A percentile compares a stretch with the other conserved stretches of the same genome.
Conservation (phyloP, 2,113 vertebrate species). For the Bostrychus sinensis region DNA sequence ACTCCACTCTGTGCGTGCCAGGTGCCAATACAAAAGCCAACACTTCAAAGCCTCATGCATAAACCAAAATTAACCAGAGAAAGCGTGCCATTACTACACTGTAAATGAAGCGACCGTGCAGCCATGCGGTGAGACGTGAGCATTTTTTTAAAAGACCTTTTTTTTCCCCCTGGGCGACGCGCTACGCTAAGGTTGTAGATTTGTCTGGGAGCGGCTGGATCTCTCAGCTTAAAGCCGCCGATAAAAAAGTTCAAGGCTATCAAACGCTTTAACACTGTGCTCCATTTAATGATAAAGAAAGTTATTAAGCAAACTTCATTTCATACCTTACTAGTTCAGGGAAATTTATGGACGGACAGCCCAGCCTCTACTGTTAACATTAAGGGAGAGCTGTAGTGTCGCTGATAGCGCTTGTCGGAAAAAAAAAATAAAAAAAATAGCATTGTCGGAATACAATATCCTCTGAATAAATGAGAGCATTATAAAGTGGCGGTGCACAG, state of each 20-base stretch:
- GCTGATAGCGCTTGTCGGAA: conserved; percentile 15
- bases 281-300: conserved; percentile 58
- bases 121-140: conserved; percentile 22
- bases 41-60: background rate
- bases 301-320: conserved; percentile 59
- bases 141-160: conserved; percentile 26
- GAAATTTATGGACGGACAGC: conserved; percentile 36
- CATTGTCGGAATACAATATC: background rate
- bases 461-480: background rate
- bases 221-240: conserved; percentile 33
- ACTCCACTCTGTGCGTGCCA: conserved; percentile 23
- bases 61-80: conserved; percentile 2
- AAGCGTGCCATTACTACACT: background rate
- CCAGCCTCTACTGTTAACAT: conserved; percentile 6
- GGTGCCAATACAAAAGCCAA: background rate
- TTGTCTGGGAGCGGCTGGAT: conserved; percentile 43
- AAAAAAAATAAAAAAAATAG: conserved; percentile 5
- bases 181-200: conserved; percentile 23
- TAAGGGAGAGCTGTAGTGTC: conserved; percentile 25
- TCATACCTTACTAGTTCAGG: conserved; percentile 52
- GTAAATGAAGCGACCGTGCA: conserved; percentile 11
- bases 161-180: conserved; percentile 34
- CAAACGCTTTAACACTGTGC: conserved; percentile 23
- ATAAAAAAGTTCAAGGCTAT: conserved; percentile 51
- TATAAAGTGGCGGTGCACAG: background rate